These are phyloP conservation scores for Heliconius charithonia DNA, from an alignment of 2,888 invertebrate species.

Conservation along the genomic window DNA sequence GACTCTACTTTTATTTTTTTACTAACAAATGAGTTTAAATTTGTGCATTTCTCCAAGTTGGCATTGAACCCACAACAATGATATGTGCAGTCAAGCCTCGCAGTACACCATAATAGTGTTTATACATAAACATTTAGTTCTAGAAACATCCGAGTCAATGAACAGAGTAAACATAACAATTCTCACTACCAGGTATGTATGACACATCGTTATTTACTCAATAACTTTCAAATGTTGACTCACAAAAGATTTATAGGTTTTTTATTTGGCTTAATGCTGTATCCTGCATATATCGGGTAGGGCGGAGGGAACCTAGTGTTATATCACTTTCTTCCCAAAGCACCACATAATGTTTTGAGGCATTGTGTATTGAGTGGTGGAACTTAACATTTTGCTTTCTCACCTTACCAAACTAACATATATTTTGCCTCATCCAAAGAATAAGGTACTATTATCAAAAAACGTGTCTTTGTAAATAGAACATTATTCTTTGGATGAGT, in stretches of 20 bases:
- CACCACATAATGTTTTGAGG: background rate
- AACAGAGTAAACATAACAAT: background rate
- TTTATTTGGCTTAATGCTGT: background rate
- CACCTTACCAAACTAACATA: background rate
- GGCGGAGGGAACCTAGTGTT: background rate
- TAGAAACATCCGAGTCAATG: background rate
- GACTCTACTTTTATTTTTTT: too few relatives aligned
- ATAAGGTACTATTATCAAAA: too few relatives aligned
- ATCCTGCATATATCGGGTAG: background rate
- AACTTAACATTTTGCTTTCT: background rate
- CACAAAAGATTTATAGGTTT: background rate
- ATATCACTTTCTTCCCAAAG: background rate
- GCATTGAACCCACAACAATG: background rate
- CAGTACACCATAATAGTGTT: background rate
- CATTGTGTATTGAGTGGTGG: background rate
- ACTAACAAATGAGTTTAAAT: background rate
- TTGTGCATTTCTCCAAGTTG: background rate
- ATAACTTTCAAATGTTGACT: background rate
- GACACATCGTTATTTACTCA: slow-evolving; percentile 3
- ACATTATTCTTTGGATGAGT: too few relatives aligned
- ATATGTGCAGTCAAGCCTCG: background rate
- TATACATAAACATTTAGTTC: background rate
- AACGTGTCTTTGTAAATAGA: too few relatives aligned
- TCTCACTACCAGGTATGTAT: background rate
- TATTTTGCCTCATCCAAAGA: too few relatives aligned